A percentile compares a stretch with the other conserved stretches of the same genome.
phyloP scores from a whole-genome alignment of 2,888 invertebrate genomes.

The Yponomeuta plumbellus region DNA sequence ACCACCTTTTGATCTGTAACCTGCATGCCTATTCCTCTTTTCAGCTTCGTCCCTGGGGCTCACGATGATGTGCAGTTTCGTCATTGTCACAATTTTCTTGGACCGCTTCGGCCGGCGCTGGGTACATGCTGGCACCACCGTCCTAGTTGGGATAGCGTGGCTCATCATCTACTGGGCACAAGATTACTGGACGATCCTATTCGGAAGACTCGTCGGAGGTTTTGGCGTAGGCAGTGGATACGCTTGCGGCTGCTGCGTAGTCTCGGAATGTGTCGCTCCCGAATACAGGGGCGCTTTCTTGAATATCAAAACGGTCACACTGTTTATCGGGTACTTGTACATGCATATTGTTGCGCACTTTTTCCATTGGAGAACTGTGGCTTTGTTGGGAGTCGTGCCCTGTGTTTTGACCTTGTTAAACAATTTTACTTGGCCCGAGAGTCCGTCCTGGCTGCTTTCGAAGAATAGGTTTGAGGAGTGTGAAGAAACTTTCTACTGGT shows the following conservation, averaged over 20 bases:
- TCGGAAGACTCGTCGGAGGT: background rate
- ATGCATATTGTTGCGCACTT: background rate
- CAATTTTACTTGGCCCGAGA: background rate
- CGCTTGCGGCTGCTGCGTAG: background rate
- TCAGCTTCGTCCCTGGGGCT: background rate
- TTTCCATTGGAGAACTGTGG: background rate
- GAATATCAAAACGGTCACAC: background rate
- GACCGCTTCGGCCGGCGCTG: background rate
- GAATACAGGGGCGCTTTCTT: background rate
- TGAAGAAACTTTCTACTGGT: background rate
- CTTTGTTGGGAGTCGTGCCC: background rate
- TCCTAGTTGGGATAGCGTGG: background rate
- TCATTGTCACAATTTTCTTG: background rate
- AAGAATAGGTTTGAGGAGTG: too few relatives aligned
- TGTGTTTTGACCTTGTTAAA: background rate
- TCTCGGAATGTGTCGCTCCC: background rate
- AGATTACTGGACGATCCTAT: background rate
- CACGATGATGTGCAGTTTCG: background rate
- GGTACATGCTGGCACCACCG: background rate
- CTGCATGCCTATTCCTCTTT: background rate
- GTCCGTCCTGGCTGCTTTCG: background rate
- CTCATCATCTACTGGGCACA: background rate
- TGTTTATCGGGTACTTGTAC: too few relatives aligned
- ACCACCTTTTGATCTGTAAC: background rate
- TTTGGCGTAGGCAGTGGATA: background rate